Conservation (phyloP, 2,888 invertebrate genomes). For the Amitus sp. region DNA sequence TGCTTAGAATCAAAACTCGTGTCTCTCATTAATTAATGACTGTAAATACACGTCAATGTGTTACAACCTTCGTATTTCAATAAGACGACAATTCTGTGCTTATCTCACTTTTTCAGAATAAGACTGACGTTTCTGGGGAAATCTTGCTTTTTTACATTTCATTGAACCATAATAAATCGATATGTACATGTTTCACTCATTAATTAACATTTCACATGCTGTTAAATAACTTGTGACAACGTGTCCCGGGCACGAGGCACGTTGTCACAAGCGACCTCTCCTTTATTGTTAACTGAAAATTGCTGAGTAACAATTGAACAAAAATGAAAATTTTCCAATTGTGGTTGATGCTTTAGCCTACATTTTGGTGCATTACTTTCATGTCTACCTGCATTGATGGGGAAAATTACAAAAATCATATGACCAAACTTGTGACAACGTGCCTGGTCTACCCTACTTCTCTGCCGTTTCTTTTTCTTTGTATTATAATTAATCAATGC, state of each 20-base stretch:
- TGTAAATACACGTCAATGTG: not conserved
- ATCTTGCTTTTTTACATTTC: not conserved
- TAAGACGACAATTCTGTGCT: not conserved
- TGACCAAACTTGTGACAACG: too few species aligned
- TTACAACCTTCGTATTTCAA: not conserved
- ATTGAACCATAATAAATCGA: not conserved
- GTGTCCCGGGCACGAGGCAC: too few species aligned
- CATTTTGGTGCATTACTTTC: not conserved
- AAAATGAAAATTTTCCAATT: not conserved
- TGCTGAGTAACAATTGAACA: too few species aligned
- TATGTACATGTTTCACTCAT: not conserved
- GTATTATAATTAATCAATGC: too few species aligned
- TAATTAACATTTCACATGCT: not conserved
- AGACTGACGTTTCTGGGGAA: not conserved
- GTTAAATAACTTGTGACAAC: too few species aligned
- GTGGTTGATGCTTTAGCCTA: not conserved
- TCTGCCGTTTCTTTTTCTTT: too few species aligned
- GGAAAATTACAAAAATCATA: too few species aligned
- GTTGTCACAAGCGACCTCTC: not conserved
- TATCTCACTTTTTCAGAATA: not conserved
- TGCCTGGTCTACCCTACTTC: too few species aligned
- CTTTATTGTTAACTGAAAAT: not conserved
- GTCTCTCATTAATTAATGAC: not conserved
- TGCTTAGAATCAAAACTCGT: not conserved
- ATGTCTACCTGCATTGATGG: too few species aligned